These are phyloP conservation scores for Morpho helenor DNA, from an alignment of 2,888 invertebrate species.

Conservation along the genomic window DNA sequence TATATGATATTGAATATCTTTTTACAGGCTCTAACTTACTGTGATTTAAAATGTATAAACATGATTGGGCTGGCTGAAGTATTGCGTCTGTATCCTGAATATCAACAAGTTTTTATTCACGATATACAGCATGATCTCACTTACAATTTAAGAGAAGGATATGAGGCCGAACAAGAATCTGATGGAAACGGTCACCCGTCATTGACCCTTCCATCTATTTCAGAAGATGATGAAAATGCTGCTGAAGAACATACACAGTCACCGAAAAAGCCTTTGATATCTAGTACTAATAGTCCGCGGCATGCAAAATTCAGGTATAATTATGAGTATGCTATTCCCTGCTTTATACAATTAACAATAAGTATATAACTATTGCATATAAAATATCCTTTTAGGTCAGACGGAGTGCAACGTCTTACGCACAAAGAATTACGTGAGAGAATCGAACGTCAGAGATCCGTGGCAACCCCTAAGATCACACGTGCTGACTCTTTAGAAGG, in stretches of 20 bases:
- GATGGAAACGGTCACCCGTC: slow-evolving; percentile 89
- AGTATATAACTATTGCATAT: too few relatives aligned
- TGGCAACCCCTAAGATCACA: slow-evolving; percentile 75
- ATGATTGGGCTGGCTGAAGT: slow-evolving; percentile 94
- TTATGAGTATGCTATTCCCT: too few relatives aligned
- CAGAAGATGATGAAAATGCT: slow-evolving; percentile 95
- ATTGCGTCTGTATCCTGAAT: slow-evolving; percentile 94
- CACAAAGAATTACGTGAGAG: slow-evolving; percentile 80
- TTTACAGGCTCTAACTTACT: slow-evolving; percentile 92
- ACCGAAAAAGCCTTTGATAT: slow-evolving; percentile 80
- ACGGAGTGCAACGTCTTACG: slow-evolving; percentile 58
- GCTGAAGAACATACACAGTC: slow-evolving; percentile 85
- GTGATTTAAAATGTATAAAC: slow-evolving; percentile 96
- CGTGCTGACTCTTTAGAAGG: slow-evolving; percentile 81
- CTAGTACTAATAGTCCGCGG: slow-evolving; percentile 82
- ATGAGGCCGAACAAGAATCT: slow-evolving; percentile 90
- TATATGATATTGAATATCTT: neutral
- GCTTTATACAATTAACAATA: too few relatives aligned
- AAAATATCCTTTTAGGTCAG: slow-evolving; percentile 41
- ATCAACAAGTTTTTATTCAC: slow-evolving; percentile 95
- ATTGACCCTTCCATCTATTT: slow-evolving; percentile 93
- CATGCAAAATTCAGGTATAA: slow-evolving; percentile 80
- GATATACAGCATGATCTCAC: slow-evolving; percentile 97
- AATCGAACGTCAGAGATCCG: slow-evolving; percentile 83
- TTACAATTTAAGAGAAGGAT: slow-evolving; percentile 95